Conservation (phyloP, 2,797 vertebrate species). For the Acropternis orthonyx region DNA sequence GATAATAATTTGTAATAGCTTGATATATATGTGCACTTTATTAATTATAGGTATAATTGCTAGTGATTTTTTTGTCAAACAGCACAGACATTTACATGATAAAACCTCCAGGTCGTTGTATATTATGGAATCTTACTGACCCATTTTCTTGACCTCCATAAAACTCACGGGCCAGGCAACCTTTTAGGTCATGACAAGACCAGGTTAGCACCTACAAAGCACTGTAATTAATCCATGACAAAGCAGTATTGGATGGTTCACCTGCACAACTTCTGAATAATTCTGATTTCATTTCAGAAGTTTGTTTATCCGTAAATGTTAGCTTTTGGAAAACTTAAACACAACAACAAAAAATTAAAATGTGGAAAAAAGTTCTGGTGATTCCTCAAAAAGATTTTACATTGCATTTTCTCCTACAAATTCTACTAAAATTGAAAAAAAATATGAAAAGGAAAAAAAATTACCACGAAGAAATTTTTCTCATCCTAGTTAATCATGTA, state of each 20-base stretch:
- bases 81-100: neutral
- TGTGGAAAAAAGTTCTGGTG: neutral
- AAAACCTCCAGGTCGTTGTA: rapidly evolving
- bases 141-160: neutral
- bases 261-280: neutral
- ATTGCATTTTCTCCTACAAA: neutral
- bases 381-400: neutral
- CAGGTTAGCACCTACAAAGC: neutral
- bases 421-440: neutral
- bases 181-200: neutral
- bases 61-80: neutral
- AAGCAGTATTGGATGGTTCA: neutral
- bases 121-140: neutral
- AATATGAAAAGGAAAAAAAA: neutral
- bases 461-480: neutral
- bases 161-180: neutral
- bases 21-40: neutral
- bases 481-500: neutral
- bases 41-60: neutral
- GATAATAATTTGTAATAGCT: neutral
- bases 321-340: neutral
- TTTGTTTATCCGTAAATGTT: neutral
- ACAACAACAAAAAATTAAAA: neutral
- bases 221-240: neutral
- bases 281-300: neutral